Evolutionary conservation across 2,797 vertebrate genomes (phyloP), one percentile per base, ranked within the genome.

Genomic region (Etheostoma nigrum): DNA sequence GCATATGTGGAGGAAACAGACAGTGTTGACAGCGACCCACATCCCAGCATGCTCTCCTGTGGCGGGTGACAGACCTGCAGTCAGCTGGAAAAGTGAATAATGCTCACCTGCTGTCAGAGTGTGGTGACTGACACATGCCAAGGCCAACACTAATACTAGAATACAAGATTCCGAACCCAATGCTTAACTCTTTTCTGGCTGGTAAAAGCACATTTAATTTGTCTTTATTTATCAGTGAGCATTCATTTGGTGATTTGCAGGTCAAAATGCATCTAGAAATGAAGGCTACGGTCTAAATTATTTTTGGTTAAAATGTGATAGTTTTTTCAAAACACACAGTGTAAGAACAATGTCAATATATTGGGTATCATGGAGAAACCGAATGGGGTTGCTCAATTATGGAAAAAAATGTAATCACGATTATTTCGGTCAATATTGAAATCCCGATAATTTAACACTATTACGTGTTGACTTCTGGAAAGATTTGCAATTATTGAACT

Each of bases 31-130:
- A 51, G 81, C 67, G 78, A 86, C 82, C 84, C 82, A 82, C 72
- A 88, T 91, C 83, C 76, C 82, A 45, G 82, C 53, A 63, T 86
- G 83, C 68, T 79, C 80, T 86, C 85, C 82, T 79, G 85, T 44
- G 40, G 79, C 0, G 74, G 82, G 76, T 79, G 85, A 83, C 86
- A 91, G 85, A 85, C 76, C 74, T 65, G 74, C 86, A 83, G 77
- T 87, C 67, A 80, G 75, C 64, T 75, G 69, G 78, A 85, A 79
- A 64, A 80, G 58, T 61, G 78, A 79, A 67, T 78, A 77, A 19
- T 27, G 33, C 67, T 79, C 71, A 86, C 87, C 79, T 87, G 80
- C 85, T 84, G 81, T 67, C 83, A 77, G 68, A 48, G 19, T 9
- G 45, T 15, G 74, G 11, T 74, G 80, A 85, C 76, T 79, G 88